Base-by-base conservation (phyloP, 2,797 vertebrate species). In the Phoebastria nigripes region DNA sequence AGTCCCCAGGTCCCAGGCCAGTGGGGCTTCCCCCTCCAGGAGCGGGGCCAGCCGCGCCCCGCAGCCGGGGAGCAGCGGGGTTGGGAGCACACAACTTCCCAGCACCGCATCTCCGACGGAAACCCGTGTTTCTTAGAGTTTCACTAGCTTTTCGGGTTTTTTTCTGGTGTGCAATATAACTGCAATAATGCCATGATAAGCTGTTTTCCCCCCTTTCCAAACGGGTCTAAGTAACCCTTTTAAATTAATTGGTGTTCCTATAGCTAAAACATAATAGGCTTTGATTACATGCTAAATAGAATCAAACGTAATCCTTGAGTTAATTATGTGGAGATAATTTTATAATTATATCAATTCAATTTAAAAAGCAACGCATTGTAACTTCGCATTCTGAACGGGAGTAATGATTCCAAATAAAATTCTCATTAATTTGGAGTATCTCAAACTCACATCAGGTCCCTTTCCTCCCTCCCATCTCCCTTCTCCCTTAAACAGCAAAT, bases 251-350 rank as follows among this genome's bases (percentile, higher is more conserved):
- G 97, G 95, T 97, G 88, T 97, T 98, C 97, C 98, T 98, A 97
- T 98, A 98, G 98, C 98, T 98, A 97, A 98, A 98, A 98, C 98
- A 97, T 98, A 98, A 98, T 98, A 97, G 98, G 97, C 98, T 98
- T 98, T 98, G 97, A 98, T 98, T 98, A 98, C 98, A 98, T 98
- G 98, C 98, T 98, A 98, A 98, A 98, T 96, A 98, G 98, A 98
- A 98, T 97, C 97, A 97, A 97, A 97, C 97, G 94, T 98, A 98
- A 98, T 98, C 98, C 98, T 97, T 97, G 97, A 98, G 97, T 98
- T 98, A 98, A 98, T 98, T 98, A 98, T 82, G 97, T 98, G 98
- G 97, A 98, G 98, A 98, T 98, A 98, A 98, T 98, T 98, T 98
- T 98, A 98, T 98, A 98, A 98, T 98, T 98, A 97, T 98, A 98